Base-by-base conservation (phyloP, 2,113 vertebrate genomes). In the Halcyon senegalensis region DNA sequence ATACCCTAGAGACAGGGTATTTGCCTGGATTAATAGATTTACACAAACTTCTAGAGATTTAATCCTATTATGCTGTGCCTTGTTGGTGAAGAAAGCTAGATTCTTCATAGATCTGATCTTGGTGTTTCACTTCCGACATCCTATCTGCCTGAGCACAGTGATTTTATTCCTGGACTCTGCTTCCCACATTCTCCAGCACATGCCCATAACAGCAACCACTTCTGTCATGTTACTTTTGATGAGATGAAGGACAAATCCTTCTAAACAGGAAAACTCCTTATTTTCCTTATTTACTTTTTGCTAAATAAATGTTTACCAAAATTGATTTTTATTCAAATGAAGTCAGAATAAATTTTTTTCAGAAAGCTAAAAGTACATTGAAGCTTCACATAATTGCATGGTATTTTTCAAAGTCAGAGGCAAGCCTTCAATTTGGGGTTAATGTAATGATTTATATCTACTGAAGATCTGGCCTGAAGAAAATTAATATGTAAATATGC, bases 251-350 rank as follows among this genome's bases (percentile, higher is more conserved):
- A 56, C 10, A 63, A 56, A 78, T 82, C 35, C 16, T 84, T 76
- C 58, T 39, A 69, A 75, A 56, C 2, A 48, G 43, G 44, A 89
- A 78, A 91, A 66, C 8, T 59, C 46, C 18, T 51, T 78, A 64
- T 64, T 75, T 87, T 77, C 44, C 39, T 89, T 20, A 63, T 82
- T 89, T 93, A 59, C 16, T 83, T 87, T 78, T 82, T 84, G 25
- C 21, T 50, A 85, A 79, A 44, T 41, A 80, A 73, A 93, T 58
- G 30, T 92, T 83, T 73, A 73, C 46, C 69, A 51, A 86, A 92
- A 90, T 88, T 66, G 41, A 84, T 85, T 90, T 95, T 95, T 78
- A 81, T 84, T 94, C n/a, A 81, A 96, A 88, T 62, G 10, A 83
- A 77, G 46, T 46, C 19, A 20, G 46, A 46, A 46, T 19, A 20